Evolutionary conservation across 2,113 vertebrate genomes (phyloP), one percentile per base, ranked within the genome.

Genomic region (Menura novaehollandiae): DNA sequence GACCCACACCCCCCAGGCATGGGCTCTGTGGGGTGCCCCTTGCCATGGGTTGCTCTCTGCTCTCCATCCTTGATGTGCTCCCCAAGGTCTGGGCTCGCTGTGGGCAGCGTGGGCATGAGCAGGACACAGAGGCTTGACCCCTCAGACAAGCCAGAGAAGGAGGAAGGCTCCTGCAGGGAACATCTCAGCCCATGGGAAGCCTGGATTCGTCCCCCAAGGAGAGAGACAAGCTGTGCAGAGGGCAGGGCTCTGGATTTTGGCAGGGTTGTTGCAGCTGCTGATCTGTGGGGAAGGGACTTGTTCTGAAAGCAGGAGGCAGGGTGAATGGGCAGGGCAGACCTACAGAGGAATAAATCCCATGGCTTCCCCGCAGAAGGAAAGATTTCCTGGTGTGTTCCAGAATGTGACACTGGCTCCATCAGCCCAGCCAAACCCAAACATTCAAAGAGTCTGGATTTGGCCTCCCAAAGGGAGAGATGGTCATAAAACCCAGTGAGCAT

Each of bases 1-100:
- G 79, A n/a, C 10, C 47, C 51, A 7, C 39, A 51, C 1, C 8
- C 16, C 15, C 19, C 30, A 9, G 18, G 8, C 20, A 3, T 1
- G 26, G 49, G 72, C 0, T 3, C n/a, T 5, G 11, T 39, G 86
- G 46, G 63, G 66, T 81, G 44, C 28, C 43, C 60, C 60, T 39
- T 37, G 20, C 56, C 15, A 2, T 32, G 59, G 13, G 35, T 59
- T 78, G 35, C 37, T 59, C 69, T 51, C 49, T 79, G 59, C 59
- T 85, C 21, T 52, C 60, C 2, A 1, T 17, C 41, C 14, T 75
- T 7, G 18, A 5, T 10, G 23, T 23, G 56, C n/a, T 58, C 62
- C 37, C 24, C 11, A 3, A 33, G 56, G 37, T 51, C 30, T 24
- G 9, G 60, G 15, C 51, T 58, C 0, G 0, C 69, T 63, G n/a